Evolutionary conservation across 2,797 vertebrate genomes (phyloP).

Genomic region (Pangasius krempfi): DNA sequence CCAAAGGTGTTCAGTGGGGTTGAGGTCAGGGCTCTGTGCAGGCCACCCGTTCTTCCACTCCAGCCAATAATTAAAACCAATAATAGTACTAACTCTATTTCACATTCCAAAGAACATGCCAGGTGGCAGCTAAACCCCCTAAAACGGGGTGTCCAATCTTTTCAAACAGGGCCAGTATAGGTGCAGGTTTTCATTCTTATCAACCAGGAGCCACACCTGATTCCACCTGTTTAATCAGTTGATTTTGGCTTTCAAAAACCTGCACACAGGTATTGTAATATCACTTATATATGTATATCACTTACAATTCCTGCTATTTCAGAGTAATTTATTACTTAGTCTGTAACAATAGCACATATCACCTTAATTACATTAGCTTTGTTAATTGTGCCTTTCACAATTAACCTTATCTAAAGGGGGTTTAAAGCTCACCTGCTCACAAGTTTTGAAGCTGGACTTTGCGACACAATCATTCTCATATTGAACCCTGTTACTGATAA

Average conservation of each 20-base stretch:
- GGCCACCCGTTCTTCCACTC: neutral
- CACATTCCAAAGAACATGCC: neutral
- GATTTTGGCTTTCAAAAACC: neutral
- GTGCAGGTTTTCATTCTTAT: neutral
- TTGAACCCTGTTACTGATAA: conserved; percentile 7
- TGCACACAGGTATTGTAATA: neutral
- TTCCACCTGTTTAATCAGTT: conserved; percentile 6
- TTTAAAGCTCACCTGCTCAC: neutral
- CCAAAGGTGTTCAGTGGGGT: neutral
- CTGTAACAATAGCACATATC: neutral
- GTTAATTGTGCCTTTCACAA: neutral
- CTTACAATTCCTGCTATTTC: neutral
- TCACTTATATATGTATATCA: neutral
- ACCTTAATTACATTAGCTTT: neutral
- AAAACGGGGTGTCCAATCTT: neutral
- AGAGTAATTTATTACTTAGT: neutral
- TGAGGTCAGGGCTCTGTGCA: neutral
- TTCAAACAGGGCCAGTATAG: neutral
- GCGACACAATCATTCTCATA: neutral
- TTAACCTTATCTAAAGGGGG: neutral
- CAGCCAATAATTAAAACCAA: neutral
- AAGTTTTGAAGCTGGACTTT: neutral
- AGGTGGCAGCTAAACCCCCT: neutral
- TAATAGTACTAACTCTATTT: neutral
- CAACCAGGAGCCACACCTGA: neutral